Conservation (phyloP, 92 coral and sea anemone species). For the Umimayanthus kanabou region DNA sequence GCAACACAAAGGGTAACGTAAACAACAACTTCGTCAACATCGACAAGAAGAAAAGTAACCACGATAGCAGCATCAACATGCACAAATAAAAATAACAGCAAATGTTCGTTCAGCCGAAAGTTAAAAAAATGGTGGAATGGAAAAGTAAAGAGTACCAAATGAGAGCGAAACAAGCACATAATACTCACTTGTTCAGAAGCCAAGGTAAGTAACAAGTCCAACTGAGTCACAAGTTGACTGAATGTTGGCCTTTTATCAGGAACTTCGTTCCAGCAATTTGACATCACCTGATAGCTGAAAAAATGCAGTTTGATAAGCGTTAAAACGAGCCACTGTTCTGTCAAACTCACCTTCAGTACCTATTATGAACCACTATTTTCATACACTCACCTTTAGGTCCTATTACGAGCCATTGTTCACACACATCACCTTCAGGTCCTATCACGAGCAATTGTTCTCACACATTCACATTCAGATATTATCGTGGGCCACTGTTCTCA, state of each 20-base stretch:
- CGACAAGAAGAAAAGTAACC: too few relatives aligned
- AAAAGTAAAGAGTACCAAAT: background rate
- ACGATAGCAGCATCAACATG: too few relatives aligned
- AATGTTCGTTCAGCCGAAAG: background rate
- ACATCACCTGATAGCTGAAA: constrained; percentile 28
- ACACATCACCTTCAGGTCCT: background rate
- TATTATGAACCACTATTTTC: too few relatives aligned
- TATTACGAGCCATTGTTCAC: background rate
- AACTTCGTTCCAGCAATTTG: constrained; percentile 84
- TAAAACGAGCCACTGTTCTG: background rate
- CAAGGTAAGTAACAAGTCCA: constrained; percentile 72
- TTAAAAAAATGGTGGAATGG: background rate
- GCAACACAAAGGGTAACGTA: too few relatives aligned
- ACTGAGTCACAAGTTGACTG: constrained; percentile 68
- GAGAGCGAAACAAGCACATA: background rate
- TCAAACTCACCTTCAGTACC: background rate
- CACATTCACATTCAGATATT: too few relatives aligned
- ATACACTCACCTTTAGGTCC: background rate
- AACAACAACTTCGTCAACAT: too few relatives aligned
- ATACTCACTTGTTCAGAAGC: constrained; percentile 76
- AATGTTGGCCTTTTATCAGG: constrained; percentile 85
- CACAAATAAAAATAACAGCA: too few relatives aligned
- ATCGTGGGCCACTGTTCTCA: too few relatives aligned
- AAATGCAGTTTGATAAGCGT: background rate
- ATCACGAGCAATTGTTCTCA: background rate